Conservation (phyloP, 2,888 invertebrate genomes). For the Apodemia hepburni region DNA sequence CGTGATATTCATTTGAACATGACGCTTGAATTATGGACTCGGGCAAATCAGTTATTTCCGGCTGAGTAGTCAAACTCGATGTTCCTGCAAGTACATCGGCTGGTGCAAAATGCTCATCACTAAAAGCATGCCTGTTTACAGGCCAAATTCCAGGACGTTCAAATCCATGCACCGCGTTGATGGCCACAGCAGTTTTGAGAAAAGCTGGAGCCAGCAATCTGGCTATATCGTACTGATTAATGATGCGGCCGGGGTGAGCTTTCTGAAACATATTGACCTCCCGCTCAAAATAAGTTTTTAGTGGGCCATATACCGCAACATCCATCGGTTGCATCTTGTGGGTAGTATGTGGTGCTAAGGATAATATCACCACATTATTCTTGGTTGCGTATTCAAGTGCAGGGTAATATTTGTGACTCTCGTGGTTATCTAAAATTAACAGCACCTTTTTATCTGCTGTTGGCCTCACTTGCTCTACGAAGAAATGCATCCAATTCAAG, state of each 20-base stretch:
- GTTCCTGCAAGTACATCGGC: slow-evolving; percentile 30
- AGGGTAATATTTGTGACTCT: slow-evolving; percentile 39
- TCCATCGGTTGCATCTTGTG: slow-evolving; percentile 28
- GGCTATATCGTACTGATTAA: slow-evolving; percentile 31
- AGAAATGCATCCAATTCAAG: slow-evolving; percentile 36
- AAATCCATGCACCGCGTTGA: slow-evolving; percentile 34
- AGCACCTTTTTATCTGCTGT: slow-evolving; percentile 36
- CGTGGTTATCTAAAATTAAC: slow-evolving; percentile 40
- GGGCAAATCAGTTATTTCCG: slow-evolving; percentile 23
- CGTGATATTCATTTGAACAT: no score
- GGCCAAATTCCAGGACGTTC: slow-evolving; percentile 38
- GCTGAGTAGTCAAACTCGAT: slow-evolving; percentile 28
- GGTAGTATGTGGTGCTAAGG: no score
- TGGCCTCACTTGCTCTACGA: slow-evolving; percentile 36
- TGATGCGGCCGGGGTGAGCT: slow-evolving; percentile 35
- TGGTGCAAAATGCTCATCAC: slow-evolving; percentile 36
- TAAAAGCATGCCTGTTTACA: slow-evolving; percentile 35
- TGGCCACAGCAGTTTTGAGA: slow-evolving; percentile 33
- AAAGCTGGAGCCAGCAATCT: slow-evolving; percentile 34
- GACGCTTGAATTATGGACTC: no score
- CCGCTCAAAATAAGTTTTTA: slow-evolving; percentile 39
- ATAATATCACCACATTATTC: no score
- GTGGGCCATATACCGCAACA: slow-evolving; percentile 38
- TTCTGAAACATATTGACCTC: slow-evolving; percentile 34
- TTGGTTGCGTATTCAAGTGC: slow-evolving; percentile 33